These are phyloP conservation scores for Zaprionus capensis DNA, from an alignment of 1,140 invertebrate species.

Conservation along the genomic window DNA sequence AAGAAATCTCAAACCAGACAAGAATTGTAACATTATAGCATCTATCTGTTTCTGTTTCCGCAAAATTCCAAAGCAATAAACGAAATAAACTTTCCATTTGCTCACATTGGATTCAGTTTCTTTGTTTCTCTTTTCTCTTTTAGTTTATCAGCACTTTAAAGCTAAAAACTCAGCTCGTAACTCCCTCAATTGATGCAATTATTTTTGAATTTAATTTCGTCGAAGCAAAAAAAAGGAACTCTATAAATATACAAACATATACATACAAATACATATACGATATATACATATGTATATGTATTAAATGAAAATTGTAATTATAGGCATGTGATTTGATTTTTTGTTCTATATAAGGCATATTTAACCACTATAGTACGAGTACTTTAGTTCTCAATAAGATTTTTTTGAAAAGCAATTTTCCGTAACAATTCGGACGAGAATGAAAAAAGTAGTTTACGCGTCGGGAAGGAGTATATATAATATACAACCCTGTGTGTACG, in stretches of 20 bases:
- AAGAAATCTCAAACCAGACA: slow-evolving; percentile 8
- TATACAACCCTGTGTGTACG: background rate
- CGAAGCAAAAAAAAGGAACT: background rate
- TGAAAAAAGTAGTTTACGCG: background rate
- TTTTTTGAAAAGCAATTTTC: slow-evolving; percentile 15
- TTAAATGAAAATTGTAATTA: slow-evolving; percentile 22
- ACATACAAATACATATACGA: slow-evolving; percentile 11
- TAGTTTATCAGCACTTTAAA: background rate
- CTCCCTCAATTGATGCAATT: slow-evolving; percentile 54
- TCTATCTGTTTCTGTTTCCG: slow-evolving; percentile 15
- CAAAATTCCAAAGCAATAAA: slow-evolving; percentile 8
- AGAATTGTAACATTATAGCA: slow-evolving; percentile 14
- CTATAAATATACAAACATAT: slow-evolving; percentile 5
- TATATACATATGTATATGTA: slow-evolving; percentile 10
- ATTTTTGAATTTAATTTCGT: slow-evolving; percentile 25
- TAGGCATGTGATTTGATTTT: slow-evolving; percentile 31
- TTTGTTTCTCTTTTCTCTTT: background rate
- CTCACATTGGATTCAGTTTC: slow-evolving; percentile 3
- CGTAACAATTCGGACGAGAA: slow-evolving; percentile 2
- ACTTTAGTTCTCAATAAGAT: slow-evolving; percentile 31
- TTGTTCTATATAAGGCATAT: slow-evolving; percentile 23
- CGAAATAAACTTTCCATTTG: slow-evolving; percentile 29
- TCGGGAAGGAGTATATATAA: slow-evolving; percentile 3
- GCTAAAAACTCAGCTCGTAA: slow-evolving; percentile 14
- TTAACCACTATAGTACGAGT: slow-evolving; percentile 9